Conservation (phyloP, 23 tunicate species). For the Ciona savignyi region DNA sequence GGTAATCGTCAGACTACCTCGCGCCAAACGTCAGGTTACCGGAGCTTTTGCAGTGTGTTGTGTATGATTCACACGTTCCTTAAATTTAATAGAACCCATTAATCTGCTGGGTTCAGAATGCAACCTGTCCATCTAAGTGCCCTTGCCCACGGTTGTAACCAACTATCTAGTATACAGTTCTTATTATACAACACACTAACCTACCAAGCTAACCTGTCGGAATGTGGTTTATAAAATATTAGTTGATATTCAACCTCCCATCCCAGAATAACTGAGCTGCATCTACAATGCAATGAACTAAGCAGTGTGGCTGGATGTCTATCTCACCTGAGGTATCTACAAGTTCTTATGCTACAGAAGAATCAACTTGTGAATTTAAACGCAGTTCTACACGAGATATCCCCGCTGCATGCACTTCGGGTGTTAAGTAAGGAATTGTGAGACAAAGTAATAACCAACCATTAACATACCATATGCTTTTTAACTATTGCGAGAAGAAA, state of each 20-base stretch:
- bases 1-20: too few species aligned
- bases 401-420: conserved; percentile 38
- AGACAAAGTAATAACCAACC: too few species aligned
- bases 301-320: conserved; percentile 40
- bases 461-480: too few species aligned
- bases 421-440: conserved; percentile 80
- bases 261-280: conserved; percentile 60
- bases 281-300: conserved; percentile 73
- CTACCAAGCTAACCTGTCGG: too few species aligned
- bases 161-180: not conserved
- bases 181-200: too few species aligned
- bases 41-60: too few species aligned
- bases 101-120: too few species aligned
- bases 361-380: conserved; percentile 67
- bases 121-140: too few species aligned
- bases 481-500: too few species aligned
- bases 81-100: too few species aligned
- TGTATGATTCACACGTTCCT: too few species aligned
- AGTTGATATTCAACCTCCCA: not conserved
- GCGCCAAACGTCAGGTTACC: too few species aligned
- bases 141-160: not conserved
- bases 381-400: conserved; percentile 40
- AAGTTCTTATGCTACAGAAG: conserved; percentile 80
- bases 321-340: conserved; percentile 51
- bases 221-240: not conserved